These are phyloP conservation scores for Rhinopomastus cyanomelas DNA, from an alignment of 2,113 vertebrate genomes.

Conservation along the genomic window DNA sequence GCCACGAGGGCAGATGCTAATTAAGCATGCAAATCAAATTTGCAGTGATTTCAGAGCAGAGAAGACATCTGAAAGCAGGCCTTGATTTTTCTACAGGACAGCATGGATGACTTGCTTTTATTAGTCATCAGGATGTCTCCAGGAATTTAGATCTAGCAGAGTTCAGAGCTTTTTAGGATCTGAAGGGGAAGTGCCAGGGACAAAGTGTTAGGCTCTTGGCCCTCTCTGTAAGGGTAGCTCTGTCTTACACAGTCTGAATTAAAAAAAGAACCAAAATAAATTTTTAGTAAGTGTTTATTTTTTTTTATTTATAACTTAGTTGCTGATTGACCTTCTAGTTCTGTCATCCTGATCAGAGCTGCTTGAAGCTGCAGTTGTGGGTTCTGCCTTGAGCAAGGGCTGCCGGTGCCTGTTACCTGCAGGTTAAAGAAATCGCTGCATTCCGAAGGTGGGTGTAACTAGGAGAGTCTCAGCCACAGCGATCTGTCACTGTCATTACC, in stretches of 20 bases:
- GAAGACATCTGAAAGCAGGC: background rate
- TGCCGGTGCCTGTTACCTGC: background rate
- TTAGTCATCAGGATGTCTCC: background rate
- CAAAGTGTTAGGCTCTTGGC: background rate
- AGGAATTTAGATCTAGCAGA: background rate
- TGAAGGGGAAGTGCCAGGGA: background rate
- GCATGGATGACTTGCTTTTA: background rate
- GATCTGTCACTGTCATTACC: background rate
- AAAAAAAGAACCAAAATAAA: background rate
- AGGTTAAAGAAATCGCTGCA: background rate
- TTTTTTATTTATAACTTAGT: background rate
- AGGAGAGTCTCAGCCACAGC: background rate
- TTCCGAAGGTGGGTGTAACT: rapidly evolving
- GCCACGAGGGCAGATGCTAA: background rate
- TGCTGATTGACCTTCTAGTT: background rate
- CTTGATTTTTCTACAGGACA: background rate
- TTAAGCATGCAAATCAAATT: conserved; percentile 11
- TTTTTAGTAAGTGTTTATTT: background rate
- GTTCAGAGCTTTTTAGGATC: background rate
- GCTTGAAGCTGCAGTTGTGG: background rate
- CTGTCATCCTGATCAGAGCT: background rate
- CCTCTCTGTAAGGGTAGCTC: background rate
- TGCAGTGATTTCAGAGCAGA: background rate
- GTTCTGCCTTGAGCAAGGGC: background rate
- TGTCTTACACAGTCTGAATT: background rate